phyloP scores from a whole-genome alignment of 2,797 vertebrate genomes.

The Chrysocyon brachyurus region DNA sequence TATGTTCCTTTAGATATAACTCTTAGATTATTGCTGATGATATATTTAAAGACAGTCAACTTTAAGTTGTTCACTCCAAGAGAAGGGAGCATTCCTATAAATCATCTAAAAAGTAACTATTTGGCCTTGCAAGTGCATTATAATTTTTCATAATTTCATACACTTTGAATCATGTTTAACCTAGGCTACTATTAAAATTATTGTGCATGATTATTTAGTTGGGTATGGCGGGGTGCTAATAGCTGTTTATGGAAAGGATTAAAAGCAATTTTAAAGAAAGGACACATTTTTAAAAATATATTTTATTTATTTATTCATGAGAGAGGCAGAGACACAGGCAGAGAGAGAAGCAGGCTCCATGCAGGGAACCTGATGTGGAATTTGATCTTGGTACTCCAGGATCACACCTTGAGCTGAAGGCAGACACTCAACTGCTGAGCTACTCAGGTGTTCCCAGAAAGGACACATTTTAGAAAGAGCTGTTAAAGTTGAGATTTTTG shows the following conservation, averaged over 20 bases:
- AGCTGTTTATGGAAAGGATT: constrained; percentile 18
- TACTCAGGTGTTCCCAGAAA: not conserved
- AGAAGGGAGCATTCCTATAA: not conserved
- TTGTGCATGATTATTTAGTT: not conserved
- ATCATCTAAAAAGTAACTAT: not conserved
- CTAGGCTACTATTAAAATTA: constrained; percentile 58
- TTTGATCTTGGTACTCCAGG: no score
- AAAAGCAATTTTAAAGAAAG: constrained; percentile 11
- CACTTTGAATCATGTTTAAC: constrained; percentile 55
- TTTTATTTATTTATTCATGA: no score
- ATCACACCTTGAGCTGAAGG: no score
- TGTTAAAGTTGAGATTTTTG: constrained; percentile 30
- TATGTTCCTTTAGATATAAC: constrained; percentile 44
- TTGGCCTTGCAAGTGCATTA: constrained; percentile 9
- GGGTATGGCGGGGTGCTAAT: not conserved
- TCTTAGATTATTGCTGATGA: not conserved
- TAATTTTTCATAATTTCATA: constrained; percentile 59
- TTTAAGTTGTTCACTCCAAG: not conserved
- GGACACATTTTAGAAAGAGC: constrained; percentile 2
- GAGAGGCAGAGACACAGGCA: no score
- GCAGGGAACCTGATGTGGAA: no score
- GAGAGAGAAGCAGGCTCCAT: no score
- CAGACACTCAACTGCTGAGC: no score
- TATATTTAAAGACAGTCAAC: constrained; percentile 24
- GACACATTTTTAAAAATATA: not conserved